A percentile compares a stretch with the other conserved stretches of the same genome.
These are phyloP conservation scores for Rutilus rutilus DNA, from an alignment of 2,113 vertebrate genomes.

Conservation along the genomic window DNA sequence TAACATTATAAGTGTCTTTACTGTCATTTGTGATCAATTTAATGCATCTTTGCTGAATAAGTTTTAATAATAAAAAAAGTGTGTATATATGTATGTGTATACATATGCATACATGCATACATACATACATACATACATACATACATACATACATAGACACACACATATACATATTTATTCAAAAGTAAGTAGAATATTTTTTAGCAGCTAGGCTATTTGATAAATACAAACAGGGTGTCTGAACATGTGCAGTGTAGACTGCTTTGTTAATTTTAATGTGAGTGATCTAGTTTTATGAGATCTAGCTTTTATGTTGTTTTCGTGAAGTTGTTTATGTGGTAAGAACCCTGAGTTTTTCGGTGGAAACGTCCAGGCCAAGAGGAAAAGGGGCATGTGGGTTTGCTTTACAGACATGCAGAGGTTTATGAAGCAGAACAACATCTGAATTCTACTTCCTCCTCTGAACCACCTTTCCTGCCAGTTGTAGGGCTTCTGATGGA, in stretches of 20 bases:
- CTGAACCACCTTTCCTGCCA: constrained; percentile 1
- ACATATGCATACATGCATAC: no score
- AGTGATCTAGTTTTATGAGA: neutral
- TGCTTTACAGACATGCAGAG: constrained; percentile 20
- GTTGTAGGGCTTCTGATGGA: neutral
- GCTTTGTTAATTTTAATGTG: neutral
- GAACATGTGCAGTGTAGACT: neutral
- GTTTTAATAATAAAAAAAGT: no score
- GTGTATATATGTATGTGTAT: no score
- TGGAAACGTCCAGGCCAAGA: neutral
- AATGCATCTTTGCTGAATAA: no score
- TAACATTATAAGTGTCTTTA: no score
- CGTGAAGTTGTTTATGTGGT: constrained; percentile 5
- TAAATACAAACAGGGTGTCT: neutral
- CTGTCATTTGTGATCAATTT: no score
- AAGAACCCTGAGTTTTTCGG: neutral
- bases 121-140: no score
- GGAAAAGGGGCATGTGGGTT: constrained; percentile 14
- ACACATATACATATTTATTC: no score
- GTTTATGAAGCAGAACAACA: constrained; percentile 29
- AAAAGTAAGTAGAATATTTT: no score
- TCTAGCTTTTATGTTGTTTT: neutral
- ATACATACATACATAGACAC: no score
- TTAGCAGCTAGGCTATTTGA: no score
- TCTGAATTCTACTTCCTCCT: constrained; percentile 17